Evolutionary conservation across 2,888 invertebrate species (phyloP), one percentile per base, ranked within the genome.

Genomic region (Amiota minor): DNA sequence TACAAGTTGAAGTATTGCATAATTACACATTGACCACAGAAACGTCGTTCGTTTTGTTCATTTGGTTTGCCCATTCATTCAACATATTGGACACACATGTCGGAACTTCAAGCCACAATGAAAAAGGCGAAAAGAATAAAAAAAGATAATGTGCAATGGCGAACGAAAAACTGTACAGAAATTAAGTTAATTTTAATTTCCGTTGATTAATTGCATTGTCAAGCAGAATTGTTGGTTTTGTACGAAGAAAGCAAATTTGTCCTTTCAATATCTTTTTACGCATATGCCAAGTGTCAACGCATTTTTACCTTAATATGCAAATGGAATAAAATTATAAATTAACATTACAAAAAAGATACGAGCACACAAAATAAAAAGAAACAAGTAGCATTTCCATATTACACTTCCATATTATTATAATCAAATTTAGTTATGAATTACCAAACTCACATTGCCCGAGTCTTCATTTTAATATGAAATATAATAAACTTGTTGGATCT

Each of bases 121-220:
- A 23, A 68, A 67, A 20, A 45, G 11, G 12, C 10, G 20, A 50
- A 16, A 67, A 35, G 35, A 35, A 35, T 35, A 35, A 35, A 67
- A 67, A 67, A 14, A 50, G 18, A 65, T 47, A 65, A 47, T 18
- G 46, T 20, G 16, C n/a, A 53, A 68, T 3, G 12, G 23, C n/a
- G 14, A 20, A 18, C 47, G 35, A 65, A 65, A 49, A 6, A n/a
- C 10, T 53, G 35, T 53, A 16, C 14, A 75, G 72, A 76, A 79
- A 84, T 82, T 80, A 78, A 81, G 80, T 84, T 82, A 80, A 81
- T 83, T 84, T 85, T 80, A 83, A 85, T 84, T 85, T 79, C 47
- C 75, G 77, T 75, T 85, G 85, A 85, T 85, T 85, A 85, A 85
- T 85, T 83, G 84, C 82, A 78, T 83, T 81, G 81, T 81, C 84